Base-by-base conservation (phyloP, 1,140 invertebrate species). In the Euborellia annulipes region DNA sequence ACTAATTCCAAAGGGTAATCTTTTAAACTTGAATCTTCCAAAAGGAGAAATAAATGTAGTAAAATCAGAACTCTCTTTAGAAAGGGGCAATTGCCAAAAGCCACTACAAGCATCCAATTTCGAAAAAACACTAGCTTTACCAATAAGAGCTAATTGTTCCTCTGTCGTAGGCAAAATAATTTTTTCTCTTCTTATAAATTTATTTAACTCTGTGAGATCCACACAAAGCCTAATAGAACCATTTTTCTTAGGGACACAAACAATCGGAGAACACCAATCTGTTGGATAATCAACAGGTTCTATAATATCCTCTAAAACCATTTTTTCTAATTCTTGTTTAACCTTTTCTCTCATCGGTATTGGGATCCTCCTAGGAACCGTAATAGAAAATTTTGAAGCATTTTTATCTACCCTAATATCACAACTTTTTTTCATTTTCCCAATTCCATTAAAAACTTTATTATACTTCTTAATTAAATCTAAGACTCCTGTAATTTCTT, bases 191-290 rank as follows among this genome's bases (percentile, higher is more conserved):
- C 50, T 41, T 11, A 59, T 48, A 43, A 45, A 53, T 22, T 50
- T 47, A 45, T 63, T 62, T 8, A 62, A 45, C 14, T 48, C n/a
- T 19, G 50, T 60, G 3, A 56, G 59, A 44, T 68, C 66, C 3
- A 60, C 60, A 45, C 62, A 66, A 2, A 69, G 37, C 13, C 65
- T 49, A n/a, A 62, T 50, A 21, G 48, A 50, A 7, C 54, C 57
- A 41, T 58, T 53, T 17, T 51, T 40, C 47, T 68, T 67, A 11
- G 55, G 54, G 2, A 64, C 61, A 7, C 55, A 45, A 4, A 68
- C 55, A 19, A 67, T 56, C 4, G 63, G 62, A 14, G 58, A 49
- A 17, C 41, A 60, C 62, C 64, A 69, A 17, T 60, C 58, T 3
- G 58, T 61, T 8, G 55, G 54, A 32, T 54, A 48, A 21, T 55